Evolutionary conservation across 2,113 vertebrate genomes (phyloP), one percentile per base, ranked within the genome.

Genomic region (Melanostigma gelatinosum): DNA sequence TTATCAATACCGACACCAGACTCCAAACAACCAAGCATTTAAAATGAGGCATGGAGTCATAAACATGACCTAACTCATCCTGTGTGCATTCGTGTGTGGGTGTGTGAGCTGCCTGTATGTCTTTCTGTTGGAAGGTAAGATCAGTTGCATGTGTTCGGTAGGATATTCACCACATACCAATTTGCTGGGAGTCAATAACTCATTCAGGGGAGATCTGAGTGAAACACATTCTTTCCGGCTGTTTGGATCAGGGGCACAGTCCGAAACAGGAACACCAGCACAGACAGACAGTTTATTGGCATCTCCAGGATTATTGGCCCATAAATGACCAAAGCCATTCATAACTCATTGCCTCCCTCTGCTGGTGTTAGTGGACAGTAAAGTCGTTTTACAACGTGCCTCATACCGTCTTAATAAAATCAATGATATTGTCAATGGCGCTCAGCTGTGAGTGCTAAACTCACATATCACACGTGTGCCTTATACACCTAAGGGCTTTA

Each of bases 301-400:
- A 50, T 83, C 12, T 66, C 40, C 15, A 60, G 65, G 27, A 75
- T 79, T 58, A 66, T 38, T 36, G 50, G 48, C 58, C 62, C 54
- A 80, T 86, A 73, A 90, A 75, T 27, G 68, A 78, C 34, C 29
- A 22, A 46, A 84, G 13, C 15, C 46, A 61, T 82, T 79, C 62
- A 84, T 76, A 84, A 81, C 85, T 88, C 73, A 72, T 61, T 89
- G 84, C 38, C 70, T 78, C 90, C 87, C 91, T 91, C 93, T 94
- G 82, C 91, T 93, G 93, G 92, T 72, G 18, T 27, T 68, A 40
- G 48, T 48, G 20, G 34, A 48, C 7, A 73, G 4, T 79, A 50
- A 61, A 32, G 27, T 18, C 3, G 10, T 69, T 72, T 57, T 72
- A 72, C 78, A 71, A 50, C 10, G 1, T 18, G 60, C 42, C 29